Percentiles rank a stretch among this genome's conserved stretches.
Evolutionary conservation across 2,888 invertebrate species (phyloP).

Genomic region (Eumerus sabulonum): DNA sequence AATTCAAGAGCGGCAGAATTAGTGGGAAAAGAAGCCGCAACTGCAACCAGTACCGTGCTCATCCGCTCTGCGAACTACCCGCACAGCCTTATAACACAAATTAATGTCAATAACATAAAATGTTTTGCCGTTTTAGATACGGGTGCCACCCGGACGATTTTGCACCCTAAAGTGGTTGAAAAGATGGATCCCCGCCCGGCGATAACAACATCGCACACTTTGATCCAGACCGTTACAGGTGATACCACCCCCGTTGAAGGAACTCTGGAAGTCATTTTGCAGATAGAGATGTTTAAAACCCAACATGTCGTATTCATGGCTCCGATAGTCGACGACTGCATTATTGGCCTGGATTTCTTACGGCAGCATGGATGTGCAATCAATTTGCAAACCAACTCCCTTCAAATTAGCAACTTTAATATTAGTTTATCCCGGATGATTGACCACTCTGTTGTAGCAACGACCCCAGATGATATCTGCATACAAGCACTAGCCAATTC

Average conservation of each 20-base stretch:
- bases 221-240: constrained; percentile 3
- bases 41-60: background rate
- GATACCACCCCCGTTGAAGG: constrained; percentile 4
- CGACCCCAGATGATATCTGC: too few species aligned
- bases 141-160: constrained; percentile 1
- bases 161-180: background rate
- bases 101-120: background rate
- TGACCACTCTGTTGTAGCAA: too few species aligned
- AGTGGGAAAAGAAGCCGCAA: background rate
- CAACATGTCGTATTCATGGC: background rate
- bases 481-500: too few species aligned
- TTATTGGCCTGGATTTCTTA: constrained; percentile 4
- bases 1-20: constrained; percentile 2
- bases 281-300: constrained; percentile 4
- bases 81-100: constrained; percentile 2
- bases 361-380: background rate
- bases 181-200: background rate
- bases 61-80: background rate
- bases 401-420: background rate
- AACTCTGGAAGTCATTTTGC: background rate
- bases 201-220: constrained; percentile 1
- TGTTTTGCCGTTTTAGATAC: background rate
- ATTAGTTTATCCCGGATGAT: background rate
- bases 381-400: background rate
- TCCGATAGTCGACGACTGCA: constrained; percentile 5